phyloP scores from a whole-genome alignment of 2,797 vertebrate genomes.

The Loris lydekkerianus region DNA sequence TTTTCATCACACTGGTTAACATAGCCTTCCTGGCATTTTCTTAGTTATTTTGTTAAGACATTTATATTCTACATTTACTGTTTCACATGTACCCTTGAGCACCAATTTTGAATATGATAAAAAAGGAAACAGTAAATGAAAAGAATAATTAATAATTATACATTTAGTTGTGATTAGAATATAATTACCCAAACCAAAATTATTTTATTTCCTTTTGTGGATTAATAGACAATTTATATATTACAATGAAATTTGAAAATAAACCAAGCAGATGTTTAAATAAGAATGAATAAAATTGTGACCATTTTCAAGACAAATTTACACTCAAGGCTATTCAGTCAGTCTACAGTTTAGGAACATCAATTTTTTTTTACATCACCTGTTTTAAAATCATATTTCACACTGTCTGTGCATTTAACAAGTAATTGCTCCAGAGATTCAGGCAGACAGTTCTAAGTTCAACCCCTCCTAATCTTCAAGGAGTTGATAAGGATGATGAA shows the following conservation, averaged over 20 bases:
- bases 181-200: background rate
- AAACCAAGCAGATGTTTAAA: background rate
- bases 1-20: no score
- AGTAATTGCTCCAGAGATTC: slow-evolving; percentile 89
- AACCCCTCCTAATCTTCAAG: slow-evolving; percentile 90
- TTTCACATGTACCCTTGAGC: no score
- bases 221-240: background rate
- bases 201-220: background rate
- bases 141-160: background rate
- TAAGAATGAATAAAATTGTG: background rate
- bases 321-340: background rate
- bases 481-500: slow-evolving; percentile 89
- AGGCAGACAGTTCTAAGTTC: slow-evolving; percentile 86
- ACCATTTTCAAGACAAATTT: background rate
- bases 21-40: no score
- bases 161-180: background rate
- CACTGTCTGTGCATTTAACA: slow-evolving; percentile 87
- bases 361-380: slow-evolving; percentile 68
- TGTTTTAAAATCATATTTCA: slow-evolving; percentile 90
- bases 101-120: background rate
- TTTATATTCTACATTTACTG: no score
- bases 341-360: background rate
- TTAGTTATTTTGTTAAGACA: no score
- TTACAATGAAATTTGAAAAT: background rate
- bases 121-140: background rate